phyloP scores from a whole-genome alignment of 1,140 invertebrate species.

The Tetramorium alpestre region DNA sequence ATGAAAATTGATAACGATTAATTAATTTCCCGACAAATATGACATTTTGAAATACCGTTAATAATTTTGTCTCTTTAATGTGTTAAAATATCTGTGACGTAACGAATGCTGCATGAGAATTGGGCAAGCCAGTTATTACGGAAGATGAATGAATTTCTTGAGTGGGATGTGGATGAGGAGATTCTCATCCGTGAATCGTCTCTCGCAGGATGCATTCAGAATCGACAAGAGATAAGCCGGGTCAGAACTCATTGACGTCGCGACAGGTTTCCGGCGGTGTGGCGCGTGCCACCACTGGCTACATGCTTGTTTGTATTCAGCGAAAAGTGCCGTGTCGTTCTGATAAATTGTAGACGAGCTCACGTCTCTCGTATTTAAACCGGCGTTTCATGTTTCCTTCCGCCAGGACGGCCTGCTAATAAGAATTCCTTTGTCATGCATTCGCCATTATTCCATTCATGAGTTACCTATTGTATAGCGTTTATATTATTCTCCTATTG shows the following conservation, averaged over 20 bases:
- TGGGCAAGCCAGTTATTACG: neutral
- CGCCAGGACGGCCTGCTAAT: slow-evolving; percentile 37
- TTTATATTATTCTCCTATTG: slow-evolving; percentile 43
- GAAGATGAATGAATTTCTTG: slow-evolving; percentile 16
- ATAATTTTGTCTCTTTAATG: neutral
- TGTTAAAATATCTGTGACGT: neutral
- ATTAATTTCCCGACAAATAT: neutral
- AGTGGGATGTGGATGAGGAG: neutral
- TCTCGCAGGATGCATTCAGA: slow-evolving; percentile 16
- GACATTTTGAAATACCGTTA: neutral
- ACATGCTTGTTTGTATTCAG: slow-evolving; percentile 62
- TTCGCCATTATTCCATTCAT: slow-evolving; percentile 63
- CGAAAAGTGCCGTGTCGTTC: slow-evolving; percentile 65
- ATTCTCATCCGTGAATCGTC: neutral
- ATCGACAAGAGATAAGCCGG: slow-evolving; percentile 38
- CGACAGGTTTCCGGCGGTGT: slow-evolving; percentile 44
- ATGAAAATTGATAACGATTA: neutral
- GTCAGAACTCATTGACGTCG: slow-evolving; percentile 44
- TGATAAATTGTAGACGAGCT: slow-evolving; percentile 66
- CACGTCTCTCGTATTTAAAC: slow-evolving; percentile 62
- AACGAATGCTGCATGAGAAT: neutral
- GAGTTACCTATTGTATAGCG: neutral
- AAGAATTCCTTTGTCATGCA: slow-evolving; percentile 62
- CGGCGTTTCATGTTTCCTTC: slow-evolving; percentile 61
- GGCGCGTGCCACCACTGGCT: slow-evolving; percentile 54